These are phyloP conservation scores for Notodonta dromedarius DNA, from an alignment of 2,888 invertebrate species.

Conservation along the genomic window DNA sequence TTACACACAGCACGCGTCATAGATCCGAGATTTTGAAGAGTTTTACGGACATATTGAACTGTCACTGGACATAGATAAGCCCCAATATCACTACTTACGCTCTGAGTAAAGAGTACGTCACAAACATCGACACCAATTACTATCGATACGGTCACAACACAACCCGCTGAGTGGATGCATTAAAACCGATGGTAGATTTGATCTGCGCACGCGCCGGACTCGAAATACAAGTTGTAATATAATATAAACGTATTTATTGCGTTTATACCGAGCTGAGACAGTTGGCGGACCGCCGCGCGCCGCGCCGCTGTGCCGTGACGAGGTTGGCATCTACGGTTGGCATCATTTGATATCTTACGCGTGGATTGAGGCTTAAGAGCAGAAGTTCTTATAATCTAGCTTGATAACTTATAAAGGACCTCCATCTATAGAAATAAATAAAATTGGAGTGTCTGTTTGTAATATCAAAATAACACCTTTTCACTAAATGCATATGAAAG, in stretches of 20 bases:
- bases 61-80: no score
- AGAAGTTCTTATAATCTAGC: no score
- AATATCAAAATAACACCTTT: no score
- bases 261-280: constrained; percentile 35
- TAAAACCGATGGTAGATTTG: constrained; percentile 66
- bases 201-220: constrained; percentile 76
- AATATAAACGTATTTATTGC: constrained; percentile 58
- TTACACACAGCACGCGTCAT: no score
- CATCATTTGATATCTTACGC: constrained; percentile 4
- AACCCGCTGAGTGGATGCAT: constrained; percentile 51
- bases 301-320: constrained; percentile 10
- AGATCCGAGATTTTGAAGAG: no score
- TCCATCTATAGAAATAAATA: no score
- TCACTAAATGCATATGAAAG: no score
- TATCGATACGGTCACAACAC: constrained; percentile 29
- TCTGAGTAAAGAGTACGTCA: neutral
- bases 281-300: constrained; percentile 28
- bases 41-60: no score
- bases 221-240: constrained; percentile 74
- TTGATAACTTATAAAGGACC: no score
- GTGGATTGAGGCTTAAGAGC: neutral
- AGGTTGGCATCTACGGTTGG: neutral
- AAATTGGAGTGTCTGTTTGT: no score
- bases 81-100: no score
- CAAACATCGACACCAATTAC: constrained; percentile 2